A percentile compares a stretch with the other conserved stretches of the same genome.
phyloP scores from a whole-genome alignment of 64 coral and sea anemone species.

The Porites australiensis region DNA sequence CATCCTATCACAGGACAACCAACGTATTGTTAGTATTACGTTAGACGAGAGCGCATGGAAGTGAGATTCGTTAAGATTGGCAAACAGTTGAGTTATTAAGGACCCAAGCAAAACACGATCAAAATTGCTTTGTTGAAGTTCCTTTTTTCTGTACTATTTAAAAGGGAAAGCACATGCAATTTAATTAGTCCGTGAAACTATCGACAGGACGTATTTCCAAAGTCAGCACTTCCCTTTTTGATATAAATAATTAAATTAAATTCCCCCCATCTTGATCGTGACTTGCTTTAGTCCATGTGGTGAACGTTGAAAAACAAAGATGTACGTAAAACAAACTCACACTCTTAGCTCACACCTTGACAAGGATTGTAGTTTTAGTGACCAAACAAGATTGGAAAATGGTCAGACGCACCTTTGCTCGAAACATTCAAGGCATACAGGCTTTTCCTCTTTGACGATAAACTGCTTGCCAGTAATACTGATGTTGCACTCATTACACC shows the following conservation, averaged over 20 bases:
- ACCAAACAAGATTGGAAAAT: background rate
- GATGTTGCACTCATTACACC: slow-evolving; percentile 82
- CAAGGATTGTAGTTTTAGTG: background rate
- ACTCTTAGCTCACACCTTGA: background rate
- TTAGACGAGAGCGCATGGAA: slow-evolving; percentile 10
- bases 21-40: background rate
- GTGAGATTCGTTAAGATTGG: slow-evolving; percentile 23
- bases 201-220: too few relatives aligned
- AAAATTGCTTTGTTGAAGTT: background rate
- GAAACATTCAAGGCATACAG: slow-evolving; percentile 83
- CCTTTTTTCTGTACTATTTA: too few relatives aligned
- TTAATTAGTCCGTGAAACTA: too few relatives aligned
- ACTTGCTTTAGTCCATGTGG: too few relatives aligned
- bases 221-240: too few relatives aligned
- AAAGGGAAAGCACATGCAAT: too few relatives aligned
- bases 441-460: slow-evolving; percentile 78
- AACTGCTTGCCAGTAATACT: slow-evolving; percentile 96
- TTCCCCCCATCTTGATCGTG: too few relatives aligned
- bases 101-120: background rate
- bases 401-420: slow-evolving; percentile 46
- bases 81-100: background rate
- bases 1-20: background rate
- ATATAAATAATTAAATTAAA: too few relatives aligned
- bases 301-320: too few relatives aligned
- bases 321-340: too few relatives aligned